Base-by-base conservation (phyloP, 2,888 invertebrate genomes). In the Perithous albicinctus region DNA sequence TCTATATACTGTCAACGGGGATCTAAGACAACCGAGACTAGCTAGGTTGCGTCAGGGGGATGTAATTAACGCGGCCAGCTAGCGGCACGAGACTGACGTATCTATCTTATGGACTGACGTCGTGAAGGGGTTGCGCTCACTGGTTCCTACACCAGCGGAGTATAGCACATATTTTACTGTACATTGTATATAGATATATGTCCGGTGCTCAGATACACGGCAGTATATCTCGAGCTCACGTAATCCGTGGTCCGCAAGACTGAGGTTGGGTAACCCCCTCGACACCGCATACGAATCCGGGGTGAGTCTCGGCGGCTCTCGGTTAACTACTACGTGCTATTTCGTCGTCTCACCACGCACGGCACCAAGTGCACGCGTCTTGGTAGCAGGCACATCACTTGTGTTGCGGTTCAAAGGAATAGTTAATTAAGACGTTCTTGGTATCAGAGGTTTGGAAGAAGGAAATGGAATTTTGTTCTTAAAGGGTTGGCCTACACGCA, bases 11-110 rank as follows among this genome's bases (percentile, higher is more conserved):
- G 86, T 72, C 85, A 69, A 56, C 76, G 64, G 54, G 70, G 76
- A 85, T 80, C 84, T 77, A 69, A 85, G 82, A 84, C 78, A 80
- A 85, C 84, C 64, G 56, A 66, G 77, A 51, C 77, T 54, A 73
- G 66, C 38, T 12, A 70, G 23, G 20, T 59, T 59, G 84, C 80
- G 74, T 82, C 83, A 80, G 69, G 69, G 88, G 86, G 87, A 87
- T 87, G 90, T 90, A 91, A 91, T 90, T 91, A 91, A 91, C 90
- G 89, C 88, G 88, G 85, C 86, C 86, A 85, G 86, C 87, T 88
- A 88, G 87, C 89, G 86, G 87, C 87, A 85, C 87, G 91, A 91
- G 91, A 91, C 89, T 88, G 88, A 89, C 89, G 89, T 91, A 91
- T 91, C 89, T 89, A 88, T 90, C 90, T 90, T 90, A 86, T 84